These are phyloP conservation scores for Caenorhabditis sp. DNA, from an alignment of 2,888 invertebrate genomes.

Conservation along the genomic window DNA sequence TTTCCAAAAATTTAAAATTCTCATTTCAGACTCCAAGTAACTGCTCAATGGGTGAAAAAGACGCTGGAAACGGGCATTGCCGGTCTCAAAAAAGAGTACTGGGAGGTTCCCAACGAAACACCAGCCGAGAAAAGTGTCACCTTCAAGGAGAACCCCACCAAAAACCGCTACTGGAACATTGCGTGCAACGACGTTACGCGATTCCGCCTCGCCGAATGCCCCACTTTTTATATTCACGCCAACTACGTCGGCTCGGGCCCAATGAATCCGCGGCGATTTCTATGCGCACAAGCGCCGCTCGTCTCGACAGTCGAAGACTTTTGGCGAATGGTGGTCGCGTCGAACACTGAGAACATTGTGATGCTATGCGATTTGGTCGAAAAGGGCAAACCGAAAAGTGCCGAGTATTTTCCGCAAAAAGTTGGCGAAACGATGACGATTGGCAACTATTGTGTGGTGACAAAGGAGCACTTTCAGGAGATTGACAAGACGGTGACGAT, in stretches of 20 bases:
- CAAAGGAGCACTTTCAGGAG: conserved; percentile 16
- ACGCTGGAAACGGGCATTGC: neutral
- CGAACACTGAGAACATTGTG: conserved; percentile 5
- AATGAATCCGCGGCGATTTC: neutral
- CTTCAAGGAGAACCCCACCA: neutral
- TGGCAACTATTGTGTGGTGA: conserved; percentile 19
- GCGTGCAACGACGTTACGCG: neutral
- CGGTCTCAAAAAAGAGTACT: conserved; percentile 5
- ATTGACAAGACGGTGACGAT: conserved; percentile 19
- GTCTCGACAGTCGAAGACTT: conserved; percentile 1
- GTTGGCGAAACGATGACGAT: conserved; percentile 19
- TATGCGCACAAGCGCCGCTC: conserved; percentile 9
- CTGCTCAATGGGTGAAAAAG: neutral
- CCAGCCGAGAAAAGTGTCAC: neutral
- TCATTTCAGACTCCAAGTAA: neutral
- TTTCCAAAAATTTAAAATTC: neutral
- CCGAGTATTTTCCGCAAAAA: conserved; percentile 37
- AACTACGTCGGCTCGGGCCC: neutral
- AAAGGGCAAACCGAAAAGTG: conserved; percentile 37
- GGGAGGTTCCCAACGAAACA: neutral
- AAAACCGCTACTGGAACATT: conserved; percentile 4
- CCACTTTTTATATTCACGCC: conserved; percentile 1
- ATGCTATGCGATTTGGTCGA: conserved; percentile 9
- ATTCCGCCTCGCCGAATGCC: neutral
- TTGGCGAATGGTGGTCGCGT: conserved; percentile 6